A percentile compares a stretch with the other conserved stretches of the same genome.
Evolutionary conservation across 2,797 vertebrate species (phyloP).

Genomic region (Euphonia xanthogaster): DNA sequence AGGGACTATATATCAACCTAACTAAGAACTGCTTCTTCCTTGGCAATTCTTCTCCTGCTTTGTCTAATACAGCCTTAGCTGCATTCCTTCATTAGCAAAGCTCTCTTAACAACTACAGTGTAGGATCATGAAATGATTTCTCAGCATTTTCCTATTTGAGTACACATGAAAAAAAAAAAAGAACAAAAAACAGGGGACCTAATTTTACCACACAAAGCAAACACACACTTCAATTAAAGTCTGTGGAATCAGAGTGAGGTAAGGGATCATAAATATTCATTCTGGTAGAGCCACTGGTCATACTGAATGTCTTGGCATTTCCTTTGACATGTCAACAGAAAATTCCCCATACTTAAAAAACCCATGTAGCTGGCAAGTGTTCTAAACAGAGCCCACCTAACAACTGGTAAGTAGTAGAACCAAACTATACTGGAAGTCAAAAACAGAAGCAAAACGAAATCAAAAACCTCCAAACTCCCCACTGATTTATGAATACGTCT

Average conservation of each 20-base stretch:
- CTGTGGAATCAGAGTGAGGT: not conserved
- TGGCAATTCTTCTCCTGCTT: not conserved
- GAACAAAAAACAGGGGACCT: conserved; percentile 4
- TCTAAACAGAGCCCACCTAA: conserved; percentile 29
- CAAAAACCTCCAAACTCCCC: not conserved
- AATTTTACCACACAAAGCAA: conserved; percentile 53
- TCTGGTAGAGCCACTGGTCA: conserved; percentile 13
- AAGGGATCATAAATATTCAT: conserved; percentile 9
- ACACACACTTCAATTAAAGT: conserved; percentile 45
- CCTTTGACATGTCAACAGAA: conserved; percentile 3
- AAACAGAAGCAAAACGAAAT: not conserved
- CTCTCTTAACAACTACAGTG: not conserved
- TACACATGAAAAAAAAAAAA: conserved; percentile 17
- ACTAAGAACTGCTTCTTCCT: not conserved
- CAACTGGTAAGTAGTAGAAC: conserved; percentile 9
- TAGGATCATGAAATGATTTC: conserved; percentile 8
- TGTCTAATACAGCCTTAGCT: conserved; percentile 13
- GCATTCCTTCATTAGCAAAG: not conserved
- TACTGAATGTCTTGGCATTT: conserved; percentile 1
- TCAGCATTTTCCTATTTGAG: not conserved
- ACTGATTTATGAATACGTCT: conserved; percentile 9
- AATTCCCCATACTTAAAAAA: not conserved
- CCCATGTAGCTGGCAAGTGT: not conserved
- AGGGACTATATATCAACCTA: not conserved
- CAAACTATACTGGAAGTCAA: not conserved